phyloP scores from a whole-genome alignment of 2,888 invertebrate genomes.

The Pammene aurita region DNA sequence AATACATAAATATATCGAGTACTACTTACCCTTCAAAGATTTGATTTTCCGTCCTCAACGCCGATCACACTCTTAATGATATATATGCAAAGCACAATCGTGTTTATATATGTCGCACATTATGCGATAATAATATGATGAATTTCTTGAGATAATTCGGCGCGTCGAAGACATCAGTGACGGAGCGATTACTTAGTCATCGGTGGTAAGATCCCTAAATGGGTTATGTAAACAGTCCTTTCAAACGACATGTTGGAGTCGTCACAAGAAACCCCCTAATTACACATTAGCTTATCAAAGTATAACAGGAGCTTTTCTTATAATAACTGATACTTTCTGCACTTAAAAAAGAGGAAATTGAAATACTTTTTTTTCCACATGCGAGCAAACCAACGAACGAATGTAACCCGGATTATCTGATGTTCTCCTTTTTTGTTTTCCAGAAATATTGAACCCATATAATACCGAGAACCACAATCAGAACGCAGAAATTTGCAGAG shows the following conservation, averaged over 20 bases:
- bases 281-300: too few relatives aligned
- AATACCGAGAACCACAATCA: too few relatives aligned
- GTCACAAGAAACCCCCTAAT: conserved; percentile 1
- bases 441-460: too few relatives aligned
- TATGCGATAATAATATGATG: conserved; percentile 24
- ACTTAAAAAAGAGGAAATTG: too few relatives aligned
- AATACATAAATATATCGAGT: too few relatives aligned
- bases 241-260: background rate
- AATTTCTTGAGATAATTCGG: conserved; percentile 29
- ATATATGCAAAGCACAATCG: conserved; percentile 12
- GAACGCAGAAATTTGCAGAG: too few relatives aligned
- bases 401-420: too few relatives aligned
- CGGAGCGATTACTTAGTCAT: conserved; percentile 14
- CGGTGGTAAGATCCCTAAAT: conserved; percentile 4
- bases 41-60: conserved; percentile 24
- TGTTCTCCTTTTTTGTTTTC: too few relatives aligned
- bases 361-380: too few relatives aligned
- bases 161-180: conserved; percentile 13
- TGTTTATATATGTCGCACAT: conserved; percentile 28
- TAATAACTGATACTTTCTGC: too few relatives aligned
- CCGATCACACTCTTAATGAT: conserved; percentile 33
- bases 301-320: background rate
- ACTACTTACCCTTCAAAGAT: conserved; percentile 17
- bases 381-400: too few relatives aligned
- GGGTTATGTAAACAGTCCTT: conserved; percentile 19